These are phyloP conservation scores for Teleogryllus oceanicus DNA, from an alignment of 2,888 invertebrate species.

Conservation along the genomic window DNA sequence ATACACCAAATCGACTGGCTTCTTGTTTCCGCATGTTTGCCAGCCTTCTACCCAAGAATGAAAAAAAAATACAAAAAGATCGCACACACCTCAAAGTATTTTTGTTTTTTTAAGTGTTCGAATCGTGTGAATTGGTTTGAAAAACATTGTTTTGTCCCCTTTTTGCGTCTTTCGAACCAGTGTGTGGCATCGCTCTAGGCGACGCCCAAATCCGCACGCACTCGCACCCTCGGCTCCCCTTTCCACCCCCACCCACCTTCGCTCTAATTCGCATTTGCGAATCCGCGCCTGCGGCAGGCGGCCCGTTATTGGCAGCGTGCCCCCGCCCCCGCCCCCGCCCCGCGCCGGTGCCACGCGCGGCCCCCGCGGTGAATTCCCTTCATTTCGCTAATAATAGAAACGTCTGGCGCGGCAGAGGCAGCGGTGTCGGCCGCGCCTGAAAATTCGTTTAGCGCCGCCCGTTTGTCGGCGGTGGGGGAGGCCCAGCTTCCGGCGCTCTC, in stretches of 20 bases:
- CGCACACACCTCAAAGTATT: too few relatives aligned
- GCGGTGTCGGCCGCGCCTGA: background rate
- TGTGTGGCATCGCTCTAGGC: too few relatives aligned
- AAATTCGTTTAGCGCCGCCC: constrained; percentile 18
- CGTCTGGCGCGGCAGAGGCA: background rate
- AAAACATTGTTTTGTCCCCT: too few relatives aligned
- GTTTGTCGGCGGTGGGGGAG: background rate
- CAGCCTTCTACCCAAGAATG: too few relatives aligned
- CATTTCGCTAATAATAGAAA: constrained; percentile 18
- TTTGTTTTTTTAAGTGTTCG: too few relatives aligned
- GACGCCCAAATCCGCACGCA: too few relatives aligned
- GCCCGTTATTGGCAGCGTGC: background rate
- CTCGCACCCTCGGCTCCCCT: background rate
- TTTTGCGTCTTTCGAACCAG: too few relatives aligned
- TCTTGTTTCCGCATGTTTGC: too few relatives aligned
- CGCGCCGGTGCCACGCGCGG: background rate
- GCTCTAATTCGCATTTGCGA: too few relatives aligned
- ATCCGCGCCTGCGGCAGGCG: background rate
- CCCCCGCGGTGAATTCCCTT: background rate
- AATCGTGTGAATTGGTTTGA: too few relatives aligned
- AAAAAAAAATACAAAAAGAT: too few relatives aligned
- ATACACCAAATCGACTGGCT: too few relatives aligned
- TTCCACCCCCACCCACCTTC: background rate
- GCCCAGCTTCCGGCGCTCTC: background rate
- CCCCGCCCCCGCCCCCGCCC: background rate